Percentiles rank a stretch among this genome's conserved stretches.
Conservation (phyloP, 2,888 invertebrate species). For the Dilophus febrilis region DNA sequence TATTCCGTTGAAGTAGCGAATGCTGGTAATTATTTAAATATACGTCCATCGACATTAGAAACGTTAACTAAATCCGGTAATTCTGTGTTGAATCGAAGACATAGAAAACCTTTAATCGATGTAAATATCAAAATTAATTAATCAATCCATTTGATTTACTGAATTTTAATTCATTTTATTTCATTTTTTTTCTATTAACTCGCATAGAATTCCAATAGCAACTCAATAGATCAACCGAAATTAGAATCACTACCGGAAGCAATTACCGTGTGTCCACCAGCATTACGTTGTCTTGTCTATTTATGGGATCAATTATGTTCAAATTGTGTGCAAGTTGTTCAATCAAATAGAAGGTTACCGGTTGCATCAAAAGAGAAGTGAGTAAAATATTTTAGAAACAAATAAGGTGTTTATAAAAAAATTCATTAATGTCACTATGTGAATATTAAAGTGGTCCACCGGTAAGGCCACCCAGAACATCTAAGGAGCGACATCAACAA, state of each 20-base stretch:
- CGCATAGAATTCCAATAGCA: constrained; percentile 3
- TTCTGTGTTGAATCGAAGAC: constrained; percentile 55
- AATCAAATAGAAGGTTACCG: constrained; percentile 11
- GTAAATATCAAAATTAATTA: constrained; percentile 9
- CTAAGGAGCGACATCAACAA: too few species aligned
- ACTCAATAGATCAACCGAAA: constrained; percentile 18
- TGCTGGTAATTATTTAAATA: constrained; percentile 55
- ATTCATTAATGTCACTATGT: too few species aligned
- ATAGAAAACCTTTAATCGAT: constrained; percentile 23
- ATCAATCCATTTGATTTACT: neutral
- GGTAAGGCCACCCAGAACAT: too few species aligned
- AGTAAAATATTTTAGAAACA: too few species aligned
- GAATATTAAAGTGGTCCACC: too few species aligned
- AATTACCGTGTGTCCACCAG: constrained; percentile 68
- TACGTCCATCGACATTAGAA: constrained; percentile 62
- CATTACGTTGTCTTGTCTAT: constrained; percentile 69
- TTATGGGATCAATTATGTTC: constrained; percentile 76
- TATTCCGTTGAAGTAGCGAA: constrained; percentile 77
- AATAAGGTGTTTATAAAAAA: too few species aligned
- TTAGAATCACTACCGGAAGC: constrained; percentile 29
- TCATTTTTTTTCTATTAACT: neutral
- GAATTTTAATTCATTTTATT: neutral
- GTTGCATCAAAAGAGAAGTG: too few species aligned
- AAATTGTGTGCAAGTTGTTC: constrained; percentile 45
- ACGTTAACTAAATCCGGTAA: constrained; percentile 59